These are phyloP conservation scores for Drosophila eohydei DNA, from an alignment of 2,888 invertebrate genomes.

Conservation along the genomic window DNA sequence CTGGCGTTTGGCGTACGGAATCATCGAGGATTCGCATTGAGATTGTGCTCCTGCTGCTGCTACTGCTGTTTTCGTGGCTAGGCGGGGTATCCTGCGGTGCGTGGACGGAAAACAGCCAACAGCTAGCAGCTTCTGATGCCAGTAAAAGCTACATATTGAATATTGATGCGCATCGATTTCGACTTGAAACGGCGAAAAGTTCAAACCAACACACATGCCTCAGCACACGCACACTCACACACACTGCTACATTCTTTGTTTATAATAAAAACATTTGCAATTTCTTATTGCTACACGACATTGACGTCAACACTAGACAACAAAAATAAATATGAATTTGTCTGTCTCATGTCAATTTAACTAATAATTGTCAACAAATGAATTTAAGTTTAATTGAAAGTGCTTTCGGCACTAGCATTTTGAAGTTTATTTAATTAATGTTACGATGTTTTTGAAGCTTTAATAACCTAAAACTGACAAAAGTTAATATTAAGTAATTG, in stretches of 20 bases:
- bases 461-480: too few relatives aligned
- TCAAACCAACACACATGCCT: constrained; percentile 42
- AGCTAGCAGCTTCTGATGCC: constrained; percentile 42
- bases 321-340: constrained; percentile 20
- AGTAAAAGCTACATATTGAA: constrained; percentile 78
- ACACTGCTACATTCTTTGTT: constrained; percentile 54
- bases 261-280: constrained; percentile 79
- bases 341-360: not conserved
- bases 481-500: too few relatives aligned
- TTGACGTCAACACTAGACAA: constrained; percentile 49
- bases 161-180: constrained; percentile 80
- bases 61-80: constrained; percentile 17
- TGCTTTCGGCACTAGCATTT: not conserved
- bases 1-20: constrained; percentile 65
- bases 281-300: constrained; percentile 57
- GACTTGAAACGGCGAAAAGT: constrained; percentile 71
- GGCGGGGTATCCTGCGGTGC: constrained; percentile 13
- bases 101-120: constrained; percentile 7
- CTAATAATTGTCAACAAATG: not conserved
- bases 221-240: constrained; percentile 9
- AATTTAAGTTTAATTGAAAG: not conserved
- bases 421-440: not conserved
- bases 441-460: not conserved
- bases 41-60: constrained; percentile 38
- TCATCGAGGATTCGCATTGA: constrained; percentile 67